These are phyloP conservation scores for Perca fluviatilis DNA, from an alignment of 2,113 vertebrate species.

Conservation along the genomic window DNA sequence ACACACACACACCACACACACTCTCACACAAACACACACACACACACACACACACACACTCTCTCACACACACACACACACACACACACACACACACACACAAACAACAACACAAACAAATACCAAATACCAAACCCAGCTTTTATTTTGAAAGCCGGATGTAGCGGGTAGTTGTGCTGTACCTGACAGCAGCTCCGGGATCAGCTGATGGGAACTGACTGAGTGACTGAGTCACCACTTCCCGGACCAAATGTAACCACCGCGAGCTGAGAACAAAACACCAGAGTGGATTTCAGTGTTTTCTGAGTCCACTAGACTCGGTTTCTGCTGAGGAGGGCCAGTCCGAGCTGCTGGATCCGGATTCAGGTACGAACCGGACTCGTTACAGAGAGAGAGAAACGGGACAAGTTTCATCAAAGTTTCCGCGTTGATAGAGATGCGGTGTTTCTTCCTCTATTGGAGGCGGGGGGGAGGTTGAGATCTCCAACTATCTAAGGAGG, in stretches of 20 bases:
- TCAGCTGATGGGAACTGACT: slow-evolving; percentile 75
- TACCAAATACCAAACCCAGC: neutral
- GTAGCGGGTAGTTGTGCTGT: accelerated
- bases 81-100: too few species aligned
- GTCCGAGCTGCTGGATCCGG: neutral
- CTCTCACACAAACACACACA: too few species aligned
- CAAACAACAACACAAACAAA: too few species aligned
- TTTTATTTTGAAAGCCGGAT: slow-evolving; percentile 52
- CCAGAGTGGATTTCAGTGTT: accelerated
- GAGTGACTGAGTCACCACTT: slow-evolving; percentile 74
- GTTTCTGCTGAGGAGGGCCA: neutral
- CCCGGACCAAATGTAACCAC: slow-evolving; percentile 31
- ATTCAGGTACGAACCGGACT: neutral
- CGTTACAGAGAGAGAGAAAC: neutral
- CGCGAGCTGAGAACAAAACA: neutral
- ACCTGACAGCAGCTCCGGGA: slow-evolving; percentile 10
- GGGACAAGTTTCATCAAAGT: neutral
- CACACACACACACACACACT: too few species aligned
- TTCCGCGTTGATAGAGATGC: neutral
- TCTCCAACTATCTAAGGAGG: too few species aligned
- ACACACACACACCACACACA: too few species aligned
- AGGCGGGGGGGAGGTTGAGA: too few species aligned
- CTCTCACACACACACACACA: too few species aligned
- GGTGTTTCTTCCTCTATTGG: too few species aligned
- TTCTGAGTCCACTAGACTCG: neutral